Conservation (phyloP, 2,113 vertebrate genomes). For the Perca flavescens region DNA sequence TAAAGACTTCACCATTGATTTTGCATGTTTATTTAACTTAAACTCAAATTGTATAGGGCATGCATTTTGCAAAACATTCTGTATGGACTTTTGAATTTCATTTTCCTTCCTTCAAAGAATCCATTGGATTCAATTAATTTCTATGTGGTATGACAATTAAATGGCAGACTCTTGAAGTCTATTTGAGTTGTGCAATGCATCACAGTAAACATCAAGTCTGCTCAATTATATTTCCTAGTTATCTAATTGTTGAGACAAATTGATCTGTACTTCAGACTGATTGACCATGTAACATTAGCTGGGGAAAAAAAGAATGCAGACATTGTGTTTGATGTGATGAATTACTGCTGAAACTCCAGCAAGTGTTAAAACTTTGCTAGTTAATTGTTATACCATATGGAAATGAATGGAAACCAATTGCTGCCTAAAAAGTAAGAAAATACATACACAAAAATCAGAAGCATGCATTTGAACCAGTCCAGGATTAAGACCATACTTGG, state of each 20-base stretch:
- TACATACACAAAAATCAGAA: too few species aligned
- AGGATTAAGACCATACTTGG: not conserved
- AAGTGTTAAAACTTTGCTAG: not conserved
- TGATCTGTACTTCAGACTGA: not conserved
- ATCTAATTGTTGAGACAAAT: conserved; percentile 3
- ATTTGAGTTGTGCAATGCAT: not conserved
- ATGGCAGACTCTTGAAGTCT: not conserved
- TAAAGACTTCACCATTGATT: not conserved
- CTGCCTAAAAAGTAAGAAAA: not conserved
- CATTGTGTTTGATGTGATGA: not conserved
- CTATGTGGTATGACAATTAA: not conserved
- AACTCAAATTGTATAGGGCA: not conserved
- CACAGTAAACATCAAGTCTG: not conserved
- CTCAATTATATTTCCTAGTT: not conserved
- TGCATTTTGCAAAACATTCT: not conserved
- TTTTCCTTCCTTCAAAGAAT: not conserved
- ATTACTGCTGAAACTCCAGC: not conserved
- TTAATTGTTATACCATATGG: not conserved
- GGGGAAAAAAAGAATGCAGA: not conserved
- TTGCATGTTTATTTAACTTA: not conserved
- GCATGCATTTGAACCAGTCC: not conserved
- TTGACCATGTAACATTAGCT: not conserved
- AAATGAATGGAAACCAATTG: not conserved
- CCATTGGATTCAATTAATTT: not conserved
- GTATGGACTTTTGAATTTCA: not conserved